Conservation (phyloP, 2,797 vertebrate species). For the Notamacropus eugenii region DNA sequence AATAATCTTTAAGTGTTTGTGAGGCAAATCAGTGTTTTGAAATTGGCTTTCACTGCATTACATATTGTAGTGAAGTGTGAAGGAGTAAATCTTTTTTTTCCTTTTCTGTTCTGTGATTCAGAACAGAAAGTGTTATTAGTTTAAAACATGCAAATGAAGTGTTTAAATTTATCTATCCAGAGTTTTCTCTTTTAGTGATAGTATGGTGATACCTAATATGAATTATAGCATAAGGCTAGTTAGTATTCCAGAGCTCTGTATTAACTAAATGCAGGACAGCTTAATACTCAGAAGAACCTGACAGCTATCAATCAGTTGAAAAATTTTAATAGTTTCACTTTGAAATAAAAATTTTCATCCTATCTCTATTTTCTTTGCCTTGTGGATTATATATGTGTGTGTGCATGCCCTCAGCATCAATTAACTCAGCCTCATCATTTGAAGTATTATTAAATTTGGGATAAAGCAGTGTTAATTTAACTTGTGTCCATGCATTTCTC, state of each 20-base stretch:
- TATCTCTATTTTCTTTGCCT: not conserved
- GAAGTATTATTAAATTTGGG: not conserved
- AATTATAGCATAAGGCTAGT: conserved; percentile 6
- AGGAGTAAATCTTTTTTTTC: not conserved
- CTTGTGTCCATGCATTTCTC: not conserved
- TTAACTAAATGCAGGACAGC: conserved; percentile 36
- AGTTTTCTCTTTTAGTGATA: conserved; percentile 9
- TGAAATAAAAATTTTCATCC: not conserved
- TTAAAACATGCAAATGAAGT: conserved; percentile 17
- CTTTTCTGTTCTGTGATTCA: conserved; percentile 10
- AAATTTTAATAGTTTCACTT: not conserved
- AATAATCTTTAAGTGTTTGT: conserved; percentile 11
- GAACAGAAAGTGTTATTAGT: conserved; percentile 7
- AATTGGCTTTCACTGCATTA: conserved; percentile 38
- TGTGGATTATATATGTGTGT: not conserved
- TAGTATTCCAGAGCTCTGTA: conserved; percentile 21
- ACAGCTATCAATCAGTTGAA: not conserved
- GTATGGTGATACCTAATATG: not conserved
- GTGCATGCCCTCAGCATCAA: not conserved
- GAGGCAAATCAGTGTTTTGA: conserved; percentile 46
- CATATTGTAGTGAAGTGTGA: conserved; percentile 18
- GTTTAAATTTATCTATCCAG: not conserved
- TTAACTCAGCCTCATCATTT: not conserved
- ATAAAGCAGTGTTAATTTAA: conserved; percentile 30
- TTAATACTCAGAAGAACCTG: not conserved